phyloP scores from a whole-genome alignment of 2,113 vertebrate genomes.

The Lycaon pictus region DNA sequence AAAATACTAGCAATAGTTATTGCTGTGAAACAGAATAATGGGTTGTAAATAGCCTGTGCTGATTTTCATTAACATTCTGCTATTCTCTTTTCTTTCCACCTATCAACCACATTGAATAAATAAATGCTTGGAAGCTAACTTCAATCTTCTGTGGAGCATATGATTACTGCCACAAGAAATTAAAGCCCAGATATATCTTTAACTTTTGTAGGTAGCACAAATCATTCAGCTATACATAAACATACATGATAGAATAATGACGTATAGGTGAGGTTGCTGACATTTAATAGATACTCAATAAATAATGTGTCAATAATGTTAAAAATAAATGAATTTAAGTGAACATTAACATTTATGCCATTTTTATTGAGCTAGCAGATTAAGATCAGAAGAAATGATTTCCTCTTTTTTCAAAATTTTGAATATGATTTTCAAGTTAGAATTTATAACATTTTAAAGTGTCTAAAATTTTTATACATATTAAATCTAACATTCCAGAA shows the following conservation, averaged over 20 bases:
- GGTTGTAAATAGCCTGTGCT: neutral
- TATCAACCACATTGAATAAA: neutral
- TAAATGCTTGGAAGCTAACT: neutral
- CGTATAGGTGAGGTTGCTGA: neutral
- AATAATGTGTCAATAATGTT: neutral
- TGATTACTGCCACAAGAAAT: neutral
- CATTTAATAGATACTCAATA: neutral
- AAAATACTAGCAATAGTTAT: neutral
- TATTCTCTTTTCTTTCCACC: neutral
- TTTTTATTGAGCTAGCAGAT: neutral
- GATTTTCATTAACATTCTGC: neutral
- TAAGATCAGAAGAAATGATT: neutral
- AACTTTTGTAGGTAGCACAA: neutral
- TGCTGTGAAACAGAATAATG: neutral
- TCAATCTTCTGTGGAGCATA: neutral
- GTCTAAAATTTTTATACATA: neutral
- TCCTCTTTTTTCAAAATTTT: neutral
- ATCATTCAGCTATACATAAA: neutral
- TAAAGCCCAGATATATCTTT: neutral
- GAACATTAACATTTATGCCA: neutral
- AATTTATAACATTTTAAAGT: constrained; percentile 41
- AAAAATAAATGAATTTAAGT: constrained; percentile 1
- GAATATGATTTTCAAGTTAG: neutral
- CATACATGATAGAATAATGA: neutral
- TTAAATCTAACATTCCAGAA: neutral